Base-by-base conservation (phyloP, 92 coral and sea anemone species). In the Ricordea florida region DNA sequence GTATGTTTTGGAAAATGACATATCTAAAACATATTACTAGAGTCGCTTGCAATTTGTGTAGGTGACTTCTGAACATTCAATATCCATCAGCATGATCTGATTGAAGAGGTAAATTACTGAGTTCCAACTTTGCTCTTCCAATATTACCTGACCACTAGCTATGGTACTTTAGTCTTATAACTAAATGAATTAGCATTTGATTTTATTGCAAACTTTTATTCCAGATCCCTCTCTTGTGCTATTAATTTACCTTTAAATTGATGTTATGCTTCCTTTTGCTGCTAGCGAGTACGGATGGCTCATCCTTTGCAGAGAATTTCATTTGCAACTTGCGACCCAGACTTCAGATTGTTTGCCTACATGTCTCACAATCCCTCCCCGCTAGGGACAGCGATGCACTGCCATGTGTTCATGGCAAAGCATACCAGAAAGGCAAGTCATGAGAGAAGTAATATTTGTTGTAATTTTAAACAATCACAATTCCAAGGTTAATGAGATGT, bases 301-400 rank as follows among this genome's bases (percentile, higher is more conserved):
- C 93, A 96, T 66, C 79, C 97, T 27, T 72, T 96, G 25, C 99
- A 90, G 62, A 90, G 99, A 46, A 84, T 96, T 29, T 92, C 99
- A 32, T 96, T 86, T 82, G 96, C 97, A 10, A 96, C 97, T 8
- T 93, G 92, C 62, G 97, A 96, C 56, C 90, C 99, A 28, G 92
- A 90, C 37, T 79, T 71, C 85, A 73, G 78, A 53, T 41, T 96
- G 33, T 96, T 92, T 84, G 99, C 99, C 0, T 96, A 93, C 76
- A 93, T 96, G 93, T 88, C 91, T 0, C 89, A 89, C 50, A 87
- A 91, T 26, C 97, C 99, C 4, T 72, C 92, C 4, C 98, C 98
- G 0, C 14, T 63, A 50, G 98, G 92, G 33, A 86, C 87, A 55
- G 89, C 91, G 6, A 78, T 92, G 8, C 86, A 85, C 58, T 67